These are phyloP conservation scores for Abscondita cerata DNA, from an alignment of 2,888 invertebrate species.

Conservation along the genomic window DNA sequence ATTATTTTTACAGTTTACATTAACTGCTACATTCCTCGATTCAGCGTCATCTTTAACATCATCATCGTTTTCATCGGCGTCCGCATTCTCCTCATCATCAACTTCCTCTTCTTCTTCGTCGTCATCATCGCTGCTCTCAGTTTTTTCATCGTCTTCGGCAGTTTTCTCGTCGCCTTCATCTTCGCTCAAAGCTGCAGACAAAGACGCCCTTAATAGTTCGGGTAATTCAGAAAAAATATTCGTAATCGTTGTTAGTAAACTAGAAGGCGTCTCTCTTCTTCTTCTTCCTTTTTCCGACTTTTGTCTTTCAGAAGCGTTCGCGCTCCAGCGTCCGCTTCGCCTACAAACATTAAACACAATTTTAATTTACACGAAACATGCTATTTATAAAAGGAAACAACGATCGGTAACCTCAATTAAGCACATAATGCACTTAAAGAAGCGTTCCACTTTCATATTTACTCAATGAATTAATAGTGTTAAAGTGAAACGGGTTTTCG, in stretches of 20 bases:
- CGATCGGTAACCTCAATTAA: too few species aligned
- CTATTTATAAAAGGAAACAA: too few species aligned
- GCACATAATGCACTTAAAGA: too few species aligned
- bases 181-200: background rate
- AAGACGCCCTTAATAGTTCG: conserved; percentile 44
- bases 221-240: conserved; percentile 51
- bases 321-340: conserved; percentile 23
- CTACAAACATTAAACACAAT: conserved; percentile 15
- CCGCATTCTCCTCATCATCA: conserved; percentile 5
- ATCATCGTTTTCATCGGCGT: background rate
- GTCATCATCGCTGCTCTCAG: conserved; percentile 44
- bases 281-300: background rate
- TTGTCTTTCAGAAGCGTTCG: background rate
- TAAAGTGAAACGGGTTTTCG: too few species aligned
- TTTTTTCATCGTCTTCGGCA: conserved; percentile 36
- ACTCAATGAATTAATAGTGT: too few species aligned
- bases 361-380: background rate
- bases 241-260: conserved; percentile 42
- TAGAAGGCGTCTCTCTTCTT: conserved; percentile 21
- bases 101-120: conserved; percentile 38
- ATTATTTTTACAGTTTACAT: too few species aligned
- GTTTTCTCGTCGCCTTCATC: background rate
- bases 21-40: too few species aligned
- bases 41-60: too few species aligned
- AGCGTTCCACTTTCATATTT: too few species aligned